These are phyloP conservation scores for Hipposideros armiger DNA, from an alignment of 2,113 vertebrate species.

Conservation along the genomic window DNA sequence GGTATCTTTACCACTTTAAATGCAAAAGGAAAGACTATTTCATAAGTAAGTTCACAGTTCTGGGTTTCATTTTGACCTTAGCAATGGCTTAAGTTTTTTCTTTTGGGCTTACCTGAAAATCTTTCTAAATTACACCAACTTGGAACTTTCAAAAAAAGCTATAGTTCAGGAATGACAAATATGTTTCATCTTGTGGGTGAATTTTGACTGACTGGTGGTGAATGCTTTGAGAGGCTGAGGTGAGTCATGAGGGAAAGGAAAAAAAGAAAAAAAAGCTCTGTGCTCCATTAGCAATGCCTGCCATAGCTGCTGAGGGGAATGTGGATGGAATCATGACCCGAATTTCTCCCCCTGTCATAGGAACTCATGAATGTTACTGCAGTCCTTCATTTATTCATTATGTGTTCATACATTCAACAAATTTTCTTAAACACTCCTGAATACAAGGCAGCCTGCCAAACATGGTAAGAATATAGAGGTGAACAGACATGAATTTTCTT, in stretches of 20 bases:
- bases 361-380: not conserved
- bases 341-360: not conserved
- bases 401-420: constrained; percentile 2
- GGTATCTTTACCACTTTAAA: not conserved
- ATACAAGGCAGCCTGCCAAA: not conserved
- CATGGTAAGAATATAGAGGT: constrained; percentile 9
- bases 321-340: not conserved
- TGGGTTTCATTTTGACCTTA: not conserved
- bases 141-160: constrained; percentile 1
- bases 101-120: constrained; percentile 25
- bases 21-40: not conserved
- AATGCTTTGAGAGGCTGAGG: not conserved
- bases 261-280: not conserved
- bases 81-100: not conserved
- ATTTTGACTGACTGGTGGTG: not conserved
- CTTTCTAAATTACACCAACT: constrained; percentile 17
- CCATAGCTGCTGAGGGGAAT: not conserved
- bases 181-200: not conserved
- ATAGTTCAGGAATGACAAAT: not conserved
- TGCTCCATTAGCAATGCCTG: not conserved
- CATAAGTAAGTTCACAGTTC: not conserved
- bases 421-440: constrained; percentile 32
- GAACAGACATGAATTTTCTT: not conserved
- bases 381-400: constrained; percentile 9
- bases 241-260: not conserved